Evolutionary conservation across 30 jellyfish, hydroid and myxozoan species (phyloP).

Genomic region (Rhopilema esculentum): DNA sequence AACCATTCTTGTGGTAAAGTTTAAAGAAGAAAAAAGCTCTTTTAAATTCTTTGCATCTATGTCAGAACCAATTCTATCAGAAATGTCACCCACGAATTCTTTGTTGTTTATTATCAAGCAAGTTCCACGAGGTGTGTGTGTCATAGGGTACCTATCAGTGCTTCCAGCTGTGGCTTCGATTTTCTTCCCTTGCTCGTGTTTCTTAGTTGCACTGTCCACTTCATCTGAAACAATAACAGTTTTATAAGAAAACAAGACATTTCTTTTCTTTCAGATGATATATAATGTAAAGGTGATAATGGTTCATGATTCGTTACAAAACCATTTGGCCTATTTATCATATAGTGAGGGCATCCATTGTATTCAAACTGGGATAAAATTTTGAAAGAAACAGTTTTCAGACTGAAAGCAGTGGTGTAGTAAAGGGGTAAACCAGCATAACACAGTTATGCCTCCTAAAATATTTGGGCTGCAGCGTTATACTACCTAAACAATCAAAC

Average conservation of each 20-base stretch:
- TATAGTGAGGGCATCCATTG: no score
- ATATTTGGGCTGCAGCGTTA: no score
- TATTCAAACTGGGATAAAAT: no score
- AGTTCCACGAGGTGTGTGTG: constrained; percentile 70
- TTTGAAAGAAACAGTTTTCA: no score
- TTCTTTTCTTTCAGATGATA: no score
- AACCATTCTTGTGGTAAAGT: constrained; percentile 62
- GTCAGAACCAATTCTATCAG: constrained; percentile 78
- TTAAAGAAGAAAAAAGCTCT: constrained; percentile 56
- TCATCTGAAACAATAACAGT: constrained; percentile 16
- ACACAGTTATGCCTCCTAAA: no score
- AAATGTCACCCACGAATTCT: constrained; percentile 46
- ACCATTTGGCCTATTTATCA: no score
- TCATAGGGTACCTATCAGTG: constrained; percentile 62
- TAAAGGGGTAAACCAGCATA: no score
- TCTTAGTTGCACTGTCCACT: constrained; percentile 45
- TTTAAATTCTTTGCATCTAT: constrained; percentile 71
- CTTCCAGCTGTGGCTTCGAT: constrained; percentile 26
- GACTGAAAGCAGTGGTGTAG: no score
- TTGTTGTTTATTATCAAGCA: constrained; percentile 83
- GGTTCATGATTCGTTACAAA: no score
- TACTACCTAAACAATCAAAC: no score
- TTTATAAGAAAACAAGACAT: not conserved
- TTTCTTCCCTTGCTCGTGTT: not conserved
- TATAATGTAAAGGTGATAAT: no score